These are phyloP conservation scores for Pteromalus puparum DNA, from an alignment of 1,140 invertebrate species.

Conservation along the genomic window DNA sequence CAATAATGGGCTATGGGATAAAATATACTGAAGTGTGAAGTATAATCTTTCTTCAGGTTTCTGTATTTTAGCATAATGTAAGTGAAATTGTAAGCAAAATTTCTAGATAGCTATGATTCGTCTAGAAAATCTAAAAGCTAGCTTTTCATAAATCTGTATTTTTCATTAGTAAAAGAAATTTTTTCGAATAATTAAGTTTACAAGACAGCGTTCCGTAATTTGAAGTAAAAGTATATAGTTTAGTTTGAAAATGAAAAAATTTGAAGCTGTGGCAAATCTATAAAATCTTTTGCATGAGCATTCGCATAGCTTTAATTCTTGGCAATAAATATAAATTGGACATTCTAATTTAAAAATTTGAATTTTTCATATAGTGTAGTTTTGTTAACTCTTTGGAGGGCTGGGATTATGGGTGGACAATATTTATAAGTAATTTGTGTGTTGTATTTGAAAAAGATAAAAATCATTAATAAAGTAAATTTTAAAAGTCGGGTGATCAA, in stretches of 20 bases:
- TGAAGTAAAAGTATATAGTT: too few relatives aligned
- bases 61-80: background rate
- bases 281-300: too few relatives aligned
- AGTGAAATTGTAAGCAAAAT: slow-evolving; percentile 10
- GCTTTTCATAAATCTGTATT: background rate
- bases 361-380: too few relatives aligned
- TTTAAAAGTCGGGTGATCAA: background rate
- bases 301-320: background rate
- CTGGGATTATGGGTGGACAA: background rate
- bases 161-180: background rate
- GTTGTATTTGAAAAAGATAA: background rate
- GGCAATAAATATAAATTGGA: background rate
- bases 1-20: slow-evolving; percentile 7
- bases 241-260: too few relatives aligned
- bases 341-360: too few relatives aligned
- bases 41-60: background rate
- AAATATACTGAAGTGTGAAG: background rate
- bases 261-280: too few relatives aligned
- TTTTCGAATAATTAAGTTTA: too few relatives aligned
- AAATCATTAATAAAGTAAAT: background rate
- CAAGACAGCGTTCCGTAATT: too few relatives aligned
- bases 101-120: background rate
- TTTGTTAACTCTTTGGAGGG: too few relatives aligned
- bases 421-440: background rate
- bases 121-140: background rate